Conservation (phyloP, 1,140 invertebrate species). For the Trichoplusia ni region DNA sequence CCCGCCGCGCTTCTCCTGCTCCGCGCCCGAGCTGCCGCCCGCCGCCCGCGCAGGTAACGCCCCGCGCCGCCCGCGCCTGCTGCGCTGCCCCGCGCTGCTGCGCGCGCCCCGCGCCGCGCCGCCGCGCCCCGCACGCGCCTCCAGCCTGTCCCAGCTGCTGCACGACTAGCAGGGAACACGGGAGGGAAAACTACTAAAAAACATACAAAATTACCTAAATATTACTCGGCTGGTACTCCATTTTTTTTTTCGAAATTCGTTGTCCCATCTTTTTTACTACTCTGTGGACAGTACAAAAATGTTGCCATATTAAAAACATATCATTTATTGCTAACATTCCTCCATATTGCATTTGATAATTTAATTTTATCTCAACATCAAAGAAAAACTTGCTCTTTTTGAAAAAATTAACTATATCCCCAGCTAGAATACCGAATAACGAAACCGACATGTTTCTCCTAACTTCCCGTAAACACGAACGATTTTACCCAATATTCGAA, state of each 20-base stretch:
- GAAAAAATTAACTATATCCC: slow-evolving; percentile 29
- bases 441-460: neutral
- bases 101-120: neutral
- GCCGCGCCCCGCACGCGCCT: too few relatives aligned
- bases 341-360: slow-evolving; percentile 44
- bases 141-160: slow-evolving; percentile 60
- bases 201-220: neutral
- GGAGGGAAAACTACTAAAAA: neutral
- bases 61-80: slow-evolving; percentile 31
- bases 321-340: slow-evolving; percentile 67
- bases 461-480: neutral
- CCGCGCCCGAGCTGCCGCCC: slow-evolving; percentile 76
- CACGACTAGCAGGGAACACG: too few relatives aligned
- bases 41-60: slow-evolving; percentile 84
- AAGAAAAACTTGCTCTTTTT: neutral
- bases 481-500: neutral
- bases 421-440: slow-evolving; percentile 28
- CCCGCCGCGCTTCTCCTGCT: slow-evolving; percentile 46
- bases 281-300: slow-evolving; percentile 39
- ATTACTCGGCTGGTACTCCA: neutral
- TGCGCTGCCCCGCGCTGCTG: neutral
- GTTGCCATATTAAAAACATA: slow-evolving; percentile 74
- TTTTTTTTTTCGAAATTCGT: neutral
- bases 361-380: neutral
- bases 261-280: neutral